Conservation (phyloP, 30 jellyfish, hydroid and myxozoan species). For the Hydra vulgaris region DNA sequence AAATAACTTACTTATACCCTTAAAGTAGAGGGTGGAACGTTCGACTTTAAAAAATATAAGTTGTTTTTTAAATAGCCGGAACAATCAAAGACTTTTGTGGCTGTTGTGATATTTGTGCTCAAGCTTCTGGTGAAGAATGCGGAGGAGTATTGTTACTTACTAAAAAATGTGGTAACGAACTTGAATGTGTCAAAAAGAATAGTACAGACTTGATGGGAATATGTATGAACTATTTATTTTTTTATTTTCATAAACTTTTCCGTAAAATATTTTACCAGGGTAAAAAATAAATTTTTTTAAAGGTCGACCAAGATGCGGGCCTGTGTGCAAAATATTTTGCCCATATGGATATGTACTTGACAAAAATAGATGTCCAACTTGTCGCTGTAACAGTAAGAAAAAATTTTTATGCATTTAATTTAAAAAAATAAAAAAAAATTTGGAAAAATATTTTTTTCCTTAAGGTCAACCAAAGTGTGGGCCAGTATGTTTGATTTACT, state of each 20-base stretch:
- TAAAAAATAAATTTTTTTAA: background rate
- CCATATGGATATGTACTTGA: constrained; percentile 5
- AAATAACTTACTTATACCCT: too few relatives aligned
- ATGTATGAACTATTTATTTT: too few relatives aligned
- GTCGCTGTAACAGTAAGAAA: constrained; percentile 4
- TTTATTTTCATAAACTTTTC: too few relatives aligned
- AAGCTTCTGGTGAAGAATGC: constrained; percentile 26
- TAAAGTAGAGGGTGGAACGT: too few relatives aligned
- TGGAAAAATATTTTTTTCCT: too few relatives aligned
- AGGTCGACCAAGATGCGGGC: constrained; percentile 8
- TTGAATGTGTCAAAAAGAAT: constrained; percentile 13
- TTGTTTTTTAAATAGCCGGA: background rate
- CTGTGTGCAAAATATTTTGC: background rate
- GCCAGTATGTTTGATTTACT: too few relatives aligned
- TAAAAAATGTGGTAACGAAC: constrained; percentile 20
- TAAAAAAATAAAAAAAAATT: too few relatives aligned
- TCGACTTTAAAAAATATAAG: background rate
- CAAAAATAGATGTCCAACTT: constrained; percentile 2
- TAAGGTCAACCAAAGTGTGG: too few relatives aligned
- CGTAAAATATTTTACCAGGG: too few relatives aligned
- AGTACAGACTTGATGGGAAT: background rate
- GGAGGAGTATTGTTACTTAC: constrained; percentile 15
- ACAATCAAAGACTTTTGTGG: constrained; percentile 17
- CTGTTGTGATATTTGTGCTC: constrained; percentile 25
- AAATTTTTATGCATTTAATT: background rate